A percentile compares a stretch with the other conserved stretches of the same genome.
Evolutionary conservation across 2,888 invertebrate genomes (phyloP).

Genomic region (Copidosoma aretas): DNA sequence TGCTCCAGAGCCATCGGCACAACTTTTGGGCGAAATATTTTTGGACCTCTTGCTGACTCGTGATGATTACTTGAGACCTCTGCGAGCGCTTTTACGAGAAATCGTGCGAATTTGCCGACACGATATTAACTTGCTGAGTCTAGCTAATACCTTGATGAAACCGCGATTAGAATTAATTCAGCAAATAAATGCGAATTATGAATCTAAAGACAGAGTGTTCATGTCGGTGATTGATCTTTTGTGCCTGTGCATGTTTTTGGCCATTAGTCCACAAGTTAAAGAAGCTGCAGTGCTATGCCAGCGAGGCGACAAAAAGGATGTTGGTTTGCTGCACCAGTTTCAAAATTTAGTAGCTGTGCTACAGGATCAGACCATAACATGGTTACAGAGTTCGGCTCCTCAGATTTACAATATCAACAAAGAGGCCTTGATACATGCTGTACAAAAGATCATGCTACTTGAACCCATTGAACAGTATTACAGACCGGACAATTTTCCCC

Average conservation of each 20-base stretch:
- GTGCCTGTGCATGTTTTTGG: conserved; percentile 83
- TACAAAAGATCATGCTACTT: conserved; percentile 81
- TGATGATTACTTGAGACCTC: conserved; percentile 88
- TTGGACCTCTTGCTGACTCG: conserved; percentile 84
- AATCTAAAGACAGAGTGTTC: conserved; percentile 84
- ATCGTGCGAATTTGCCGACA: conserved; percentile 83
- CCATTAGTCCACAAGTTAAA: conserved; percentile 74
- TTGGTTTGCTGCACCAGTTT: conserved; percentile 60
- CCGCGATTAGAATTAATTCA: conserved; percentile 70
- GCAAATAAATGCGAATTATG: conserved; percentile 68
- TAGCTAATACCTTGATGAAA: conserved; percentile 79
- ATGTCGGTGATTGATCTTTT: conserved; percentile 83
- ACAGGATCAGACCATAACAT: conserved; percentile 85
- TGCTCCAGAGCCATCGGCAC: conserved; percentile 81
- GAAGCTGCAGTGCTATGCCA: conserved; percentile 70
- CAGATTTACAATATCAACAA: conserved; percentile 75
- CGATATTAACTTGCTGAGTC: conserved; percentile 80
- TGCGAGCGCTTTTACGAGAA: conserved; percentile 86
- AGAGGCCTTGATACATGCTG: conserved; percentile 76
- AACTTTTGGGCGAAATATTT: conserved; percentile 83
- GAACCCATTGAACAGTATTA: conserved; percentile 82
- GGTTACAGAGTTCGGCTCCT: conserved; percentile 85
- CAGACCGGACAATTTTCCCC: conserved; percentile 88
- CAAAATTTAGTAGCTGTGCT: conserved; percentile 66
- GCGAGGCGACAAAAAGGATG: conserved; percentile 66